Evolutionary conservation across 2,888 invertebrate genomes (phyloP).

Genomic region (Trilocha varians): DNA sequence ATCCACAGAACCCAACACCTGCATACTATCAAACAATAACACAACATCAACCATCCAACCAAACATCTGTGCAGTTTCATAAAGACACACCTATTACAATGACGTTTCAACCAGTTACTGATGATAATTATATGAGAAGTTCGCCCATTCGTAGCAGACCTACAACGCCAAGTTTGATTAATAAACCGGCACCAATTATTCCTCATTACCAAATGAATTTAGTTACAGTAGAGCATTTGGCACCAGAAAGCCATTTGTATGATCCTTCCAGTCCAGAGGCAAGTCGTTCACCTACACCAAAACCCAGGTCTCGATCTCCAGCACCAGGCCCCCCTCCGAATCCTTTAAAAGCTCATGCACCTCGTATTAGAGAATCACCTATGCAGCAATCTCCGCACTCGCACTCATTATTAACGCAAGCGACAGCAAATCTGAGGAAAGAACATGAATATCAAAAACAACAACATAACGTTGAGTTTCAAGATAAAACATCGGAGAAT

Average conservation of each 20-base stretch:
- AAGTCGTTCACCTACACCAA: constrained; percentile 78
- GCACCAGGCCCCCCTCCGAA: constrained; percentile 81
- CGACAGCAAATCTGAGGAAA: constrained; percentile 45
- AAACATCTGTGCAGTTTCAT: constrained; percentile 49
- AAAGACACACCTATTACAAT: constrained; percentile 70
- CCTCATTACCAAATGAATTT: constrained; percentile 87
- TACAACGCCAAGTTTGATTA: constrained; percentile 80
- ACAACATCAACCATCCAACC: constrained; percentile 16
- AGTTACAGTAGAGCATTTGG: constrained; percentile 77
- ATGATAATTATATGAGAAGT: constrained; percentile 65
- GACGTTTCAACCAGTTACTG: constrained; percentile 78
- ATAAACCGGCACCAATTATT: constrained; percentile 82
- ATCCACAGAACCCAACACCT: background rate
- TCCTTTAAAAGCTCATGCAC: constrained; percentile 77
- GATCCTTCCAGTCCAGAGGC: constrained; percentile 74
- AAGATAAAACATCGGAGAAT: constrained; percentile 33
- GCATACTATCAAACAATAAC: background rate
- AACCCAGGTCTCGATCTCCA: constrained; percentile 77
- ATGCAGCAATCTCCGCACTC: constrained; percentile 44
- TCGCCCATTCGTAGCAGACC: constrained; percentile 74
- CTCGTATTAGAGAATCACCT: constrained; percentile 71
- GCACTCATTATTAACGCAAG: constrained; percentile 45
- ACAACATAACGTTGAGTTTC: constrained; percentile 45
- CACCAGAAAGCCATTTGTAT: constrained; percentile 73
- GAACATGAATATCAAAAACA: constrained; percentile 62